Conservation (phyloP, 2,888 invertebrate genomes). For the Clepsis dumicolana region DNA sequence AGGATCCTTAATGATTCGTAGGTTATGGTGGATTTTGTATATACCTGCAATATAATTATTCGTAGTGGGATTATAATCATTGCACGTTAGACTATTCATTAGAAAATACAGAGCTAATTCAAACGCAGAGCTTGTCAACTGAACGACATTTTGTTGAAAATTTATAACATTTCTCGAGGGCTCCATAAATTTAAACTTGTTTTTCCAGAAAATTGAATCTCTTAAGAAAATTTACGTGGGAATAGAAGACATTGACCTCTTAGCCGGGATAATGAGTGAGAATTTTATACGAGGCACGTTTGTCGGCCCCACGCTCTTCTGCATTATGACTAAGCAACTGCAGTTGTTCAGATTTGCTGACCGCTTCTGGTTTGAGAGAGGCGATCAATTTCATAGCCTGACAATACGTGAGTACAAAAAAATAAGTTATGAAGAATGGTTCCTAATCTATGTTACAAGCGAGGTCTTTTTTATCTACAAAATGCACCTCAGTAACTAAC, state of each 20-base stretch:
- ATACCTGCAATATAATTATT: no score
- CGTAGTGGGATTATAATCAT: background rate
- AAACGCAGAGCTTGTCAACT: constrained; percentile 17
- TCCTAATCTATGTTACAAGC: background rate
- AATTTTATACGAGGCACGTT: constrained; percentile 60
- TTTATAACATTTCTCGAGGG: constrained; percentile 13
- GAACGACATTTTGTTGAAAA: constrained; percentile 7
- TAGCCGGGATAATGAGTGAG: constrained; percentile 71
- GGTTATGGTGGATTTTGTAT: no score
- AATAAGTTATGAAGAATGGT: background rate
- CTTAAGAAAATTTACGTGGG: constrained; percentile 62
- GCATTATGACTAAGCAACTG: constrained; percentile 69
- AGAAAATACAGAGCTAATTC: constrained; percentile 5
- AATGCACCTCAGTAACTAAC: no score
- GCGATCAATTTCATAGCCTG: constrained; percentile 71
- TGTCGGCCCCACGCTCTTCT: constrained; percentile 70
- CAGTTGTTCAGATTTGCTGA: constrained; percentile 65
- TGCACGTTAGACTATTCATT: background rate
- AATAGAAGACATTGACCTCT: constrained; percentile 68
- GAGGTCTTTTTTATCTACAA: no score
- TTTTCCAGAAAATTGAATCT: constrained; percentile 65
- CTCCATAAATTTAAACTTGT: constrained; percentile 39
- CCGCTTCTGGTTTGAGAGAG: constrained; percentile 74
- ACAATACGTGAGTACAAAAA: constrained; percentile 58
- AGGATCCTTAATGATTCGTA: background rate